Evolutionary conservation across 2,797 vertebrate species (phyloP), one percentile per base, ranked within the genome.

Genomic region (Lateolabrax maculatus): DNA sequence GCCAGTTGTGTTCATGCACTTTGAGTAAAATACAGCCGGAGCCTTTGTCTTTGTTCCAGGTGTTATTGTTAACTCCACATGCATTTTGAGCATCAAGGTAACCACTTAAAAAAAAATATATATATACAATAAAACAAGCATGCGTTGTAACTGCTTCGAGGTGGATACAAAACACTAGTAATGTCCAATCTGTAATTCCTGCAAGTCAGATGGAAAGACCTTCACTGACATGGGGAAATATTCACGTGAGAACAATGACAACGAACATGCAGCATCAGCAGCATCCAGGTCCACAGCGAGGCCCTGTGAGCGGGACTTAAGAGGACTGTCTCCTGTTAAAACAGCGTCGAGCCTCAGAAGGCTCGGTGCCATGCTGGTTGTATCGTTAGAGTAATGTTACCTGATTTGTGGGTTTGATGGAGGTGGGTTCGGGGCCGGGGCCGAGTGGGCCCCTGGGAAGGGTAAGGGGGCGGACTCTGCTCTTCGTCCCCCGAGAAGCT

Each of bases 401-500:
- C 97, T 97, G 97, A 95, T 95, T 96, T 96, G 96, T 96, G 96
- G 93, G 94, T 95, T 95, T 96, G 95, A 93, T 94, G 96, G 92
- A 96, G 95, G 94, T 95, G 96, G 91, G 95, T 96, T 95, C 92
- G 96, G 92, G 94, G 95, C 89, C 95, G 93, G 94, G 96, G 92
- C 86, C 91, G 91, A 85, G 91, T 84, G 61, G 92, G 96, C 95
- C 96, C 96, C 21, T 95, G 95, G 92, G 94, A 90, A 94, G 80
- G 93, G 93, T 96, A 97, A 93, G 95, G 95, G 96, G 97, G 96
- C 81, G 96, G 96, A 93, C 95, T 96, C 95, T 98, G 97, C 95
- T 97, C 95, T 92, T 96, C 96, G 73, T 96, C 95, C 84, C 97
- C 97, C 88, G 96, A 97, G 96, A 97, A 96, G 96, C 96, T 97